Conservation (phyloP, 2,797 vertebrate species). For the Sebastes paucispinis region DNA sequence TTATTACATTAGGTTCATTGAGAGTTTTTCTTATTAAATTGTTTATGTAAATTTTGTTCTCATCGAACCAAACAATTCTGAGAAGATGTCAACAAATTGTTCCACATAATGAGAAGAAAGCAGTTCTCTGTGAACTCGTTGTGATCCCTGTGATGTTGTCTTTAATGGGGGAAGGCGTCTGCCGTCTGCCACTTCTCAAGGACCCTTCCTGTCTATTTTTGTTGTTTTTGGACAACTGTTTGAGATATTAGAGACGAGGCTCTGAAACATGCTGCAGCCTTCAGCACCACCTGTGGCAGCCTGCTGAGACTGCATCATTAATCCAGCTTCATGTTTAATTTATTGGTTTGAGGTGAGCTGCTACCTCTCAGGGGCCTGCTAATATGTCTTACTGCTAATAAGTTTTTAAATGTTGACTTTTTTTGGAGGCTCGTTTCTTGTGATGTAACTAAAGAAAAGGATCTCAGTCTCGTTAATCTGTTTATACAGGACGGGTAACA, state of each 20-base stretch:
- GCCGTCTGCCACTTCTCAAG: not conserved
- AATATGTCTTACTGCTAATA: not conserved
- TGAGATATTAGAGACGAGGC: not conserved
- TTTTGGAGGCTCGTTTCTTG: not conserved
- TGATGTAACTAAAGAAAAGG: not conserved
- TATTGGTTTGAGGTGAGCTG: not conserved
- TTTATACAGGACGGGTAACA: not conserved
- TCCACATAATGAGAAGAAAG: not conserved
- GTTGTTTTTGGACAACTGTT: conserved; percentile 16
- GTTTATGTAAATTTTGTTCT: not conserved
- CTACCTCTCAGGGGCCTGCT: not conserved
- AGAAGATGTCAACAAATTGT: not conserved
- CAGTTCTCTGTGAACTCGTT: not conserved
- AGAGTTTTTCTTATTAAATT: not conserved
- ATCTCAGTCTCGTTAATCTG: not conserved
- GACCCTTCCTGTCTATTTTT: conserved; percentile 8
- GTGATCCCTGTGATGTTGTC: not conserved
- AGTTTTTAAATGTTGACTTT: not conserved
- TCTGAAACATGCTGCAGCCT: not conserved
- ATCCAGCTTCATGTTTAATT: conserved; percentile 6
- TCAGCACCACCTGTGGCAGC: conserved; percentile 35
- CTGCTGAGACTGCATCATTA: not conserved
- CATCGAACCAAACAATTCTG: not conserved
- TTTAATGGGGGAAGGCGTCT: not conserved
- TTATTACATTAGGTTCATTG: not conserved